phyloP scores from a whole-genome alignment of 2,797 vertebrate genomes.

The Paratrypauchen microcephalus region DNA sequence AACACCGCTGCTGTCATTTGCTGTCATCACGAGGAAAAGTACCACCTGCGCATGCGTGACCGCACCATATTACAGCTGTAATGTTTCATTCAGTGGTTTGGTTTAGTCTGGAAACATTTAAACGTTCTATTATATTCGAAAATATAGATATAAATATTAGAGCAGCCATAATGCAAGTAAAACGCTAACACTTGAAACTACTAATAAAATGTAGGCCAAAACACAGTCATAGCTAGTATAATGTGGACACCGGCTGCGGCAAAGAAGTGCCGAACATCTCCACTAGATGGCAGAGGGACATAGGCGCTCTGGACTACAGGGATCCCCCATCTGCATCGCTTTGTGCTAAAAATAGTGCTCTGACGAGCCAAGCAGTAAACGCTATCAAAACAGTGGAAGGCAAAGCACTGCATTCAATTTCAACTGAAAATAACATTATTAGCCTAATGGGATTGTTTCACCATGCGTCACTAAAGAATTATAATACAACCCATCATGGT shows the following conservation, averaged over 20 bases:
- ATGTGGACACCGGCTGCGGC: neutral
- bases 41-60: slow-evolving; percentile 68
- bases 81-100: neutral
- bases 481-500: slow-evolving; percentile 28
- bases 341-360: neutral
- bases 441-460: neutral
- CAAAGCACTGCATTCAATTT: neutral
- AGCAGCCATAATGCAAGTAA: neutral
- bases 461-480: no score
- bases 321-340: neutral
- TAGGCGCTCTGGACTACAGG: neutral
- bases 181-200: neutral
- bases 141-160: neutral
- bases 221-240: neutral
- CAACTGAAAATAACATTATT: neutral
- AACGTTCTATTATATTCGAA: neutral
- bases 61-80: neutral
- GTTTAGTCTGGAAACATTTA: neutral
- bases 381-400: neutral
- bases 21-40: slow-evolving; percentile 79
- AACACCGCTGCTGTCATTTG: slow-evolving; percentile 71
- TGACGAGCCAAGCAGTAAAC: neutral
- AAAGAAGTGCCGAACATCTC: neutral
- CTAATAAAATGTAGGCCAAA: neutral
- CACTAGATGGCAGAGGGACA: slow-evolving; percentile 8